These are phyloP conservation scores for Aplidium turbinatum DNA, from an alignment of 23 tunicate species.

Conservation along the genomic window DNA sequence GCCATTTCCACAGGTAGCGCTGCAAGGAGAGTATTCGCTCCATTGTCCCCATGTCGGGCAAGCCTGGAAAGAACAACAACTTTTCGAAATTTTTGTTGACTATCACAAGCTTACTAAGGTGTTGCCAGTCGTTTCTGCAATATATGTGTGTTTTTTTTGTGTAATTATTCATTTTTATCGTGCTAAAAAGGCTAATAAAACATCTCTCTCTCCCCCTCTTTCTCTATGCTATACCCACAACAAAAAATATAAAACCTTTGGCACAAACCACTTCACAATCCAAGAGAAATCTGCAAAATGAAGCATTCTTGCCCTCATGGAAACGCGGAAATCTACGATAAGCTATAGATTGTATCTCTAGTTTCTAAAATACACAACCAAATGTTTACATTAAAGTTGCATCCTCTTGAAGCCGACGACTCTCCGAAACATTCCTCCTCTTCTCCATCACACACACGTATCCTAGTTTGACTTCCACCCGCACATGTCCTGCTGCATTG, in stretches of 20 bases:
- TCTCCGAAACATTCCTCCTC: conserved; percentile 38
- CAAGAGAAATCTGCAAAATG: background rate
- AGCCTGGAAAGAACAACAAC: conserved; percentile 10
- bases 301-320: no score
- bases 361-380: background rate
- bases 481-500: conserved; percentile 24
- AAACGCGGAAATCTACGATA: no score
- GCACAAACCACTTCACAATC: background rate
- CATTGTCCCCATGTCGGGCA: conserved; percentile 73
- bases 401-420: background rate
- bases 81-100: background rate
- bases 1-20: conserved; percentile 62
- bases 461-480: conserved; percentile 35
- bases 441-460: conserved; percentile 37
- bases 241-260: background rate
- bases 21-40: conserved; percentile 59
- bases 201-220: no score
- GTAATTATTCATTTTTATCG: no score
- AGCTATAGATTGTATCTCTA: no score
- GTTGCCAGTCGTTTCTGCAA: no score
- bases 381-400: conserved; percentile 37
- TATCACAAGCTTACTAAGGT: background rate
- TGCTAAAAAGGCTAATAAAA: no score
- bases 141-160: background rate
- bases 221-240: no score